Percentiles rank a stretch among this genome's conserved stretches.
Conservation (phyloP, 2,797 vertebrate species). For the Sphenopsis melanotis region DNA sequence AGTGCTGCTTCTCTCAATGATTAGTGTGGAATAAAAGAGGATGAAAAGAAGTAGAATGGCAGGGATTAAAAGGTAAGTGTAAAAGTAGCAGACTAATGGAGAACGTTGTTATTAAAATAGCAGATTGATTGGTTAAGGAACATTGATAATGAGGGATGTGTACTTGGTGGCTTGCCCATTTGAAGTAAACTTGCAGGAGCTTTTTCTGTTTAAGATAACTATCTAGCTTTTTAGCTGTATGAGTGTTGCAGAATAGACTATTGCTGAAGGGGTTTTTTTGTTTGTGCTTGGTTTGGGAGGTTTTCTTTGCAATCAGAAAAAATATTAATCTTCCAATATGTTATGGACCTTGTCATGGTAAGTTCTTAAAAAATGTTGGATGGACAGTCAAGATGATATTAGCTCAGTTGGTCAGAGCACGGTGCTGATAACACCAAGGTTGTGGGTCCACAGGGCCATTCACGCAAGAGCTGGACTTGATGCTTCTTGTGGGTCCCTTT, state of each 20-base stretch:
- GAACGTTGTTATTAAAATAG: neutral
- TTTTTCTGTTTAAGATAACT: neutral
- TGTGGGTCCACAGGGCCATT: rapidly evolving
- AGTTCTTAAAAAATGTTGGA: neutral
- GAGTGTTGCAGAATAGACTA: neutral
- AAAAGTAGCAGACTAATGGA: neutral
- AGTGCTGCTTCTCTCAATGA: neutral
- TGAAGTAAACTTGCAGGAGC: neutral
- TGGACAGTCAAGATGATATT: neutral
- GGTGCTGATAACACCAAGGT: neutral
- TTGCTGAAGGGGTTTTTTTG: neutral
- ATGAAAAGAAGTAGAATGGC: neutral
- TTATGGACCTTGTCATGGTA: neutral
- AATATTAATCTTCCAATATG: neutral
- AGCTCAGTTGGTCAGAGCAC: neutral
- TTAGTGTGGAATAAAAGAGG: neutral
- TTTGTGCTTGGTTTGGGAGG: neutral
- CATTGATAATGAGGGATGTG: neutral
- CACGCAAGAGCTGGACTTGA: neutral
- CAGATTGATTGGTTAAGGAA: neutral
- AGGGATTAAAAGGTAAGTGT: neutral
- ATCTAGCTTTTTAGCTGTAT: neutral
- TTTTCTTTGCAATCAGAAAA: neutral
- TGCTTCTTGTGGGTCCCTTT: neutral
- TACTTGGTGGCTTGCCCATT: neutral